phyloP scores from a whole-genome alignment of 1,140 invertebrate species.

The Anthonomus grandis region DNA sequence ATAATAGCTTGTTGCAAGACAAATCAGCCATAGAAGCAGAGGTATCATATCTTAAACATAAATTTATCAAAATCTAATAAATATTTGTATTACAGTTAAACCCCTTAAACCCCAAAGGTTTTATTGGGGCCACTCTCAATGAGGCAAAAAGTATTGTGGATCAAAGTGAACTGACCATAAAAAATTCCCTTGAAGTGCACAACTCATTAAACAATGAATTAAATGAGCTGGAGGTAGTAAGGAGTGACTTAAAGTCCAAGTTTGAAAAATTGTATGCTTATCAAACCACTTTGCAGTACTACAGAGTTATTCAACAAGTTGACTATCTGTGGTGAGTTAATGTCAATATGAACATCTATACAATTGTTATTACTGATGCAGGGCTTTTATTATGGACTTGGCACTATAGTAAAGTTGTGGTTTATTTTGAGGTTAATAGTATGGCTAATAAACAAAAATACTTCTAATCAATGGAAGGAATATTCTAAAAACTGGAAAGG shows the following conservation, averaged over 20 bases:
- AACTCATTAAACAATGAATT: constrained; percentile 53
- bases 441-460: too few relatives aligned
- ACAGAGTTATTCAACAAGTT: constrained; percentile 61
- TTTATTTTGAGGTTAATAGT: too few relatives aligned
- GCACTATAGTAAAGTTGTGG: too few relatives aligned
- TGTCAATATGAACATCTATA: not conserved
- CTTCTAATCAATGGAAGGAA: too few relatives aligned
- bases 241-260: constrained; percentile 48
- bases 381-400: too few relatives aligned
- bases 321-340: constrained; percentile 60
- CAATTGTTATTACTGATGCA: too few relatives aligned
- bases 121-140: constrained; percentile 54
- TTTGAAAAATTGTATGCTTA: constrained; percentile 57
- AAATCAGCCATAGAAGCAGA: constrained; percentile 54
- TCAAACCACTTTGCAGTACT: constrained; percentile 60
- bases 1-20: constrained; percentile 45
- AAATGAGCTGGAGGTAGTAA: constrained; percentile 50
- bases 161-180: constrained; percentile 16
- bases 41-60: constrained; percentile 39
- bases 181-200: constrained; percentile 48
- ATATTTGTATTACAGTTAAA: constrained; percentile 52
- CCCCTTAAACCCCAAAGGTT: constrained; percentile 57
- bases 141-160: constrained; percentile 53
- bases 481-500: not conserved
- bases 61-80: not conserved